phyloP scores from a whole-genome alignment of 2,797 vertebrate genomes.

The Enteromius argenteus region DNA sequence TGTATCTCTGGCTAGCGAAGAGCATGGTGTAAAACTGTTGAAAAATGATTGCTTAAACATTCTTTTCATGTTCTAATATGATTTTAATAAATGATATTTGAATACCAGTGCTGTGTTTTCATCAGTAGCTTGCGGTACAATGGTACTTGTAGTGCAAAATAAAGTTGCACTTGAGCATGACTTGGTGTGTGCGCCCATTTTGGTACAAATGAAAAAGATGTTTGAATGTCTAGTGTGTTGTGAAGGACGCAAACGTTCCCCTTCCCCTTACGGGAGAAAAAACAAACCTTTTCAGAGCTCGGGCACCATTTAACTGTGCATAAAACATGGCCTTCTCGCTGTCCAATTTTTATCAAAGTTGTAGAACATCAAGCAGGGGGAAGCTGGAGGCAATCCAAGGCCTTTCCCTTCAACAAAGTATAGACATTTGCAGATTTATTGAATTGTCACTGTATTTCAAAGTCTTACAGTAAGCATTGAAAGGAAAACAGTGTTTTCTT shows the following conservation, averaged over 20 bases:
- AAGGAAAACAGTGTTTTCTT: slow-evolving; percentile 20
- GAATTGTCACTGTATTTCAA: slow-evolving; percentile 35
- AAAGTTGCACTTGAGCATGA: slow-evolving; percentile 3
- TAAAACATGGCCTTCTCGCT: slow-evolving; percentile 38
- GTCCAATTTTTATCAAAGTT: slow-evolving; percentile 44
- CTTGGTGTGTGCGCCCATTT: slow-evolving; percentile 14
- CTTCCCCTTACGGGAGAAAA: neutral
- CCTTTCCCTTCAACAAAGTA: slow-evolving; percentile 25
- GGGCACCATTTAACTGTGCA: slow-evolving; percentile 27
- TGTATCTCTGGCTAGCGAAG: neutral
- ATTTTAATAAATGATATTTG: neutral
- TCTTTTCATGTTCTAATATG: neutral
- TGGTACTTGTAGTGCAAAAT: slow-evolving; percentile 4
- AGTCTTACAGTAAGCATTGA: slow-evolving; percentile 15
- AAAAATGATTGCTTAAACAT: neutral
- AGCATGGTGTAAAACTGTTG: neutral
- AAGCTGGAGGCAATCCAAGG: slow-evolving; percentile 27
- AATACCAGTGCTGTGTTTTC: neutral
- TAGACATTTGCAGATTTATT: slow-evolving; percentile 33
- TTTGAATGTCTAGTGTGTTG: slow-evolving; percentile 33
- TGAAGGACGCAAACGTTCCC: slow-evolving; percentile 32
- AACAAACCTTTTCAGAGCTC: slow-evolving; percentile 20
- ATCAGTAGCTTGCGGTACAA: neutral
- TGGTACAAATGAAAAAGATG: slow-evolving; percentile 6
- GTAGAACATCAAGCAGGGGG: slow-evolving; percentile 13